Evolutionary conservation across 2,888 invertebrate genomes (phyloP), one percentile per base, ranked within the genome.

Genomic region (Xanthorhoe designata): DNA sequence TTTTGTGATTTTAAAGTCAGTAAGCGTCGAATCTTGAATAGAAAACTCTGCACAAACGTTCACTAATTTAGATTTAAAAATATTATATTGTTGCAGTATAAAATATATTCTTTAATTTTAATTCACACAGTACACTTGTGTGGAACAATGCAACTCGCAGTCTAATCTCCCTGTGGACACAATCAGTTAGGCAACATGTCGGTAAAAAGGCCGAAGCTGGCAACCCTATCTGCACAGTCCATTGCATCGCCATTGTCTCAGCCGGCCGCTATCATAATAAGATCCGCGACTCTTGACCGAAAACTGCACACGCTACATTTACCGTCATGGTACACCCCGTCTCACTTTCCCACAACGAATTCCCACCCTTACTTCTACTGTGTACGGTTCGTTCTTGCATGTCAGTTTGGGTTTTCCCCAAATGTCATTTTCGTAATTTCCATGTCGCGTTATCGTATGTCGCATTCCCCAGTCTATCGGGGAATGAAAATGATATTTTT

Each of bases 281-380:
- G 72, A 74, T 72, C 72, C 60, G 72, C 57, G 69, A 63, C 56
- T 69, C 68, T 70, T 71, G 65, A 70, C 71, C 72, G 69, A 72
- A 69, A 72, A 71, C 70, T 72, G 72, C 71, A 70, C 71, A 72
- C 72, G 72, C 64, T 70, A 72, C 74, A 74, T 74, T 74, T 70
- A 61, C 59, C 61, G 60, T 52, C 58, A 61, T 47, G 55, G 38
- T 64, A 49, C 17, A 61, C 64, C 49, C 61, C 61, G 52, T 58
- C 19, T 17, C 13, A 8, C 54, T 49, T 53, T 8, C 13, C 47
- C 13, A 13, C 19, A 4, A 1, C 9, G 2, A 64, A 47, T 18
- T 45, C 50, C 10, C 57, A 58, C 50, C 58, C 35, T 24, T 60
- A 52, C 1, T 18, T 9, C 19, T 4, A 5, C 0, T 1, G 19